phyloP scores from a whole-genome alignment of 2,113 vertebrate species.

The Nipponia nippon region DNA sequence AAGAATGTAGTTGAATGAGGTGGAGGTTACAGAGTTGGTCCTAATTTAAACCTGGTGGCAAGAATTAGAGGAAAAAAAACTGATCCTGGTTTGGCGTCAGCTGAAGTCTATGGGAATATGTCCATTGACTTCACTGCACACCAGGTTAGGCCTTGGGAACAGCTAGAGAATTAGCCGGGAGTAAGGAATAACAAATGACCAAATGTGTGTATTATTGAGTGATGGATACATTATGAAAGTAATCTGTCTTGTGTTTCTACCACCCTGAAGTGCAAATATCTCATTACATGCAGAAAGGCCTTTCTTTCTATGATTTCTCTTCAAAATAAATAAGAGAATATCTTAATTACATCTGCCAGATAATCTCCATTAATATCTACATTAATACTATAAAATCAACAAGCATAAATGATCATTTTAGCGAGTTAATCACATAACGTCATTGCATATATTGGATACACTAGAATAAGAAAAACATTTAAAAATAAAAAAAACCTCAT shows the following conservation, averaged over 20 bases:
- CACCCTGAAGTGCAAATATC: background rate
- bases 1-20: background rate
- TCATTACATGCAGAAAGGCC: background rate
- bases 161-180: background rate
- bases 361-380: background rate
- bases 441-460: background rate
- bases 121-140: background rate
- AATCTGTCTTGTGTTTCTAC: background rate
- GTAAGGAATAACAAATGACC: conserved; percentile 8
- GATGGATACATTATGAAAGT: background rate
- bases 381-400: background rate
- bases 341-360: background rate
- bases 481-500: background rate
- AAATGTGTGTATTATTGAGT: background rate
- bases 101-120: background rate
- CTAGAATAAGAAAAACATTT: background rate
- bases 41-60: background rate
- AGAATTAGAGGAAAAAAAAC: background rate
- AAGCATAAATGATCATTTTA: background rate
- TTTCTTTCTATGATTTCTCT: background rate
- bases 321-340: background rate
- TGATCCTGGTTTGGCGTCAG: background rate
- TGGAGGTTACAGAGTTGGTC: background rate
- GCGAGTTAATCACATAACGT: background rate
- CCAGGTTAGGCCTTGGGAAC: background rate